Base-by-base conservation (phyloP, 2,888 invertebrate species). In the Norana najaformis region DNA sequence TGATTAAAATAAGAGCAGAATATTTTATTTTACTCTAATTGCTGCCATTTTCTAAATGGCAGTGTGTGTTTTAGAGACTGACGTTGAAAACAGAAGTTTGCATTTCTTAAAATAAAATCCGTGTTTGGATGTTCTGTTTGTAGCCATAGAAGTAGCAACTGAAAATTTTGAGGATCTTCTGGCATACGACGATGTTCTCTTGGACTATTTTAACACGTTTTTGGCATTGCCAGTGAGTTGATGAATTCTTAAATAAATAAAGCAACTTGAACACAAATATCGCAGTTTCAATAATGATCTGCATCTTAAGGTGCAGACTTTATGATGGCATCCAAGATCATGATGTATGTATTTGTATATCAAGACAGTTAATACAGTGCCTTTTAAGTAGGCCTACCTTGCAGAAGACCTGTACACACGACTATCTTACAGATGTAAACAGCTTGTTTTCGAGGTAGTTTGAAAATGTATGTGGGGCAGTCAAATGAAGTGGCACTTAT, bases 151-250 rank as follows among this genome's bases (percentile, higher is more conserved):
- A 88, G 93, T 95, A 83, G 94, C 93, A 13, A 94, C 94, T 34
- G 94, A 95, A 90, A 95, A 94, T 90, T 92, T 95, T 38, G 95
- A 95, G 91, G 95, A 95, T 91, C 92, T 95, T 20, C 92, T 95
- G 89, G 93, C 95, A 39, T 95, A 94, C 90, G 95, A 95, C 93
- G 95, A 95, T 91, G 92, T 94, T 34, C 95, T 95, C 92, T 92
- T 95, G 90, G 95, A 95, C 90, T 95, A 94, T 92, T 95, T 95
- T 93, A 95, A 95, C 91, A 94, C 94, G 38, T 95, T 95, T 91
- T 93, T 95, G 20, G 92, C 93, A 16, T 92, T 94, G n/a, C 94
- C 94, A 37, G 95, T 95, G 92, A 93, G 94, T 93, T n/a, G 69
- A 69, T n/a, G 69, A 69, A 69, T 69, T 69, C 69, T 2, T 69